phyloP scores from a whole-genome alignment of 2,113 vertebrate species.

The Riparia riparia region DNA sequence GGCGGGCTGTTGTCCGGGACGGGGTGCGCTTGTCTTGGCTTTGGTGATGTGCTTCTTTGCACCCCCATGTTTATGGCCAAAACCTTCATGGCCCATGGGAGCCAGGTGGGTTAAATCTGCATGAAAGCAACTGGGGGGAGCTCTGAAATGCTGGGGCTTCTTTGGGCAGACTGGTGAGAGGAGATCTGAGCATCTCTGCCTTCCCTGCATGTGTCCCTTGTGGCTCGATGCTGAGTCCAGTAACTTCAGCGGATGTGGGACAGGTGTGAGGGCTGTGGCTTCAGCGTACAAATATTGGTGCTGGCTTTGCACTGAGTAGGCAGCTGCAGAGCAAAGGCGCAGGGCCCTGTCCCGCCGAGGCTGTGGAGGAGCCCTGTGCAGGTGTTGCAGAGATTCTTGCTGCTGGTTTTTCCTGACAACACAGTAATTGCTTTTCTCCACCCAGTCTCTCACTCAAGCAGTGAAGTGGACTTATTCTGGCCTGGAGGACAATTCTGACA shows the following conservation, averaged over 20 bases:
- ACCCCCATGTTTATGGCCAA: accelerated
- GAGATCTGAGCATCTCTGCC: neutral
- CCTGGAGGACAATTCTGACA: neutral
- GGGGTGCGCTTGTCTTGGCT: neutral
- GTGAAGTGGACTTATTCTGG: neutral
- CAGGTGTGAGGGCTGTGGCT: neutral
- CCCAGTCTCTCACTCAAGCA: neutral
- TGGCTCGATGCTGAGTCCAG: accelerated
- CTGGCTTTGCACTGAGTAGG: neutral
- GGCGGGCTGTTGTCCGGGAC: neutral
- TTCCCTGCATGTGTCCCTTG: accelerated
- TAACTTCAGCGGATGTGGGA: neutral
- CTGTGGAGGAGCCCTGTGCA: accelerated
- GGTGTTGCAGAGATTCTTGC: neutral
- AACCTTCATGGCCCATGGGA: neutral
- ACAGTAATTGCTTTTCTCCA: neutral
- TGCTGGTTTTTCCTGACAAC: neutral
- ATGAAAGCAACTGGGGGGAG: accelerated
- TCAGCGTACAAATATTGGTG: accelerated
- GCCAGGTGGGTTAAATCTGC: neutral
- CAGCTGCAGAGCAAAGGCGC: neutral
- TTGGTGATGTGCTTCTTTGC: neutral
- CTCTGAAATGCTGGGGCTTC: accelerated
- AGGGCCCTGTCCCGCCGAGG: neutral
- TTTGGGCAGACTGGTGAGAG: neutral